These are phyloP conservation scores for Argyresthia goedartella DNA, from an alignment of 2,888 invertebrate genomes.

Conservation along the genomic window DNA sequence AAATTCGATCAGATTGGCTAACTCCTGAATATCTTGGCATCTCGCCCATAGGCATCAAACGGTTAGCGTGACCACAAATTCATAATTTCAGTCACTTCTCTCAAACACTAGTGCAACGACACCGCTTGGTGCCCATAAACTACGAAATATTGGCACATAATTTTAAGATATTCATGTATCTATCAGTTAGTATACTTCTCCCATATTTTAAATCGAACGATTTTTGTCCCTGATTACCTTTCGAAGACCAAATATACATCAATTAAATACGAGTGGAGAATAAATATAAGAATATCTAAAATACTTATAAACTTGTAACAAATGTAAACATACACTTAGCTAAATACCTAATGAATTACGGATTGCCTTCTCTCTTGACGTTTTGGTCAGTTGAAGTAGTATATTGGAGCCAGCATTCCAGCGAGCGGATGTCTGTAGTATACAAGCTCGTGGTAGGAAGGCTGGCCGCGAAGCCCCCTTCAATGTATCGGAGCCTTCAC, in stretches of 20 bases:
- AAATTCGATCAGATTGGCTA: slow-evolving; percentile 68
- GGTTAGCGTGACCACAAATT: not conserved
- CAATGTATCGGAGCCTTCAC: slow-evolving; percentile 94
- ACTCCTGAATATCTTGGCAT: slow-evolving; percentile 28
- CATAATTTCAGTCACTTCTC: not conserved
- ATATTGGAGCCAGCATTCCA: slow-evolving; percentile 53
- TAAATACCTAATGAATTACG: slow-evolving; percentile 42
- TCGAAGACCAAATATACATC: slow-evolving; percentile 16
- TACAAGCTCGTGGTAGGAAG: slow-evolving; percentile 17
- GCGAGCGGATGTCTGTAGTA: slow-evolving; percentile 36
- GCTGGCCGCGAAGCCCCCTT: slow-evolving; percentile 50
- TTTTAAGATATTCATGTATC: not conserved
- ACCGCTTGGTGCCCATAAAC: not conserved
- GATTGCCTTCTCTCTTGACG: slow-evolving; percentile 41
- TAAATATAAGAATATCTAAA: slow-evolving; percentile 80
- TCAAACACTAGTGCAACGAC: not conserved
- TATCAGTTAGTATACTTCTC: not conserved
- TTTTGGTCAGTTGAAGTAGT: slow-evolving; percentile 51
- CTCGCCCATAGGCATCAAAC: not conserved
- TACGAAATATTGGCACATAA: slow-evolving; percentile 5
- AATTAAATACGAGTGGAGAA: slow-evolving; percentile 67
- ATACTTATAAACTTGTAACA: slow-evolving; percentile 74
- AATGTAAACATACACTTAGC: slow-evolving; percentile 67
- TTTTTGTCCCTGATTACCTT: slow-evolving; percentile 2
- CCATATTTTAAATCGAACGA: not conserved